Evolutionary conservation across 1,140 invertebrate species (phyloP), one percentile per base, ranked within the genome.

Genomic region (Caenorhabditis briggsae): DNA sequence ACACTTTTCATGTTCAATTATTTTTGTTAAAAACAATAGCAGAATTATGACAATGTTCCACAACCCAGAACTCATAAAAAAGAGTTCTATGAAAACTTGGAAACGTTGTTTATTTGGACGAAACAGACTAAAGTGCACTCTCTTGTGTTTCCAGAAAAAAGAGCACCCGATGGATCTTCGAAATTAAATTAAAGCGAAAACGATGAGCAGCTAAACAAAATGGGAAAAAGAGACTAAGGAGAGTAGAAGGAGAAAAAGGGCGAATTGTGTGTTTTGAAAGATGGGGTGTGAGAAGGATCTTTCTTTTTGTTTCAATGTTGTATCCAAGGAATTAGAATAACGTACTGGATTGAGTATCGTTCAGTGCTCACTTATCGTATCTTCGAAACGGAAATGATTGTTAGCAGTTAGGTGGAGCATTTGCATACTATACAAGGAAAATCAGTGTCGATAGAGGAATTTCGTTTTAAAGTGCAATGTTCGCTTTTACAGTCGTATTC

Each of bases 151-250:
- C 23, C 14, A 8, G 59, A 58, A 58, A 58, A 16, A 58, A 16
- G 20, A 25, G 56, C 56, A 58, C 12, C 56, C 16, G 7, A 58
- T n/a, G 70, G 70, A 78, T 78, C 70, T 53, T 78, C 70, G 46
- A 50, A 78, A 78, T 78, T 53, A 48, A 78, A 78, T 78, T 78
- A 78, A 78, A 48, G 46, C 65, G 20, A 74, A 50, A 16, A 50
- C 46, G 70, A 50, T 50, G 70, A 78, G 46, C 43, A 78, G n/a
- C 70, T 50, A 78, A 78, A 78, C 70, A 78, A 48, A 50, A 50
- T 78, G 70, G n/a, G 56, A 58, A 5, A 50, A 70, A 70, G 33
- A 50, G 70, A 78, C n/a, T 48, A 41, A 50, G 33, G 50, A 41
- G 70, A 41, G 11, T 23, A 48, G 43, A 23, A 25, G 9, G 12